Evolutionary conservation across 2,888 invertebrate genomes (phyloP).

Genomic region (Troides aeacus): DNA sequence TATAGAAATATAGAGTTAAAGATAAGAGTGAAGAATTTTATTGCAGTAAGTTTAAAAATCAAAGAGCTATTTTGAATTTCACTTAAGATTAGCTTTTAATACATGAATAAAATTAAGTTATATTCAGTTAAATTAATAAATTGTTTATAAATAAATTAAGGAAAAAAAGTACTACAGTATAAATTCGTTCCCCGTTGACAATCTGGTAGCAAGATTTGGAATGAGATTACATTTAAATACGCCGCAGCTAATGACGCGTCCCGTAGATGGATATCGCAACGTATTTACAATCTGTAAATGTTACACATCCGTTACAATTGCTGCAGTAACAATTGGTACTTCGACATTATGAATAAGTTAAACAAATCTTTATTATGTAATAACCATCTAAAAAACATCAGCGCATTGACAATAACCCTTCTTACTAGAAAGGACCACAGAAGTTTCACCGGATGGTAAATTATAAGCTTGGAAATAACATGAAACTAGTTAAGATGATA

Average conservation of each 20-base stretch:
- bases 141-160: background rate
- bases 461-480: too few relatives aligned
- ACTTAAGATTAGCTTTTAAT: too few relatives aligned
- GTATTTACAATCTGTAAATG: slow-evolving; percentile 15
- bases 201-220: slow-evolving; percentile 14
- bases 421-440: too few relatives aligned
- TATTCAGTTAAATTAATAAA: background rate
- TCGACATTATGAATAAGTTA: background rate
- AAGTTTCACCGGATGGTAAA: too few relatives aligned
- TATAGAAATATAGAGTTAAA: too few relatives aligned
- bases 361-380: too few relatives aligned
- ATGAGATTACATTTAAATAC: slow-evolving; percentile 22
- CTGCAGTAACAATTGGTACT: background rate
- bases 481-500: too few relatives aligned
- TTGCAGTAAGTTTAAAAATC: too few relatives aligned
- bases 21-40: too few relatives aligned
- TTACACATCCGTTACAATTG: slow-evolving; percentile 5
- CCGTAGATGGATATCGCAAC: slow-evolving; percentile 13
- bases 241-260: slow-evolving; percentile 18
- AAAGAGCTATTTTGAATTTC: too few relatives aligned
- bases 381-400: too few relatives aligned
- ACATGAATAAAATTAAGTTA: background rate
- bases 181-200: slow-evolving; percentile 20
- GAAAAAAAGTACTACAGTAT: background rate
- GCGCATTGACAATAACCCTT: too few relatives aligned